These are phyloP conservation scores for Carassius carassius DNA, from an alignment of 2,113 vertebrate genomes.

Conservation along the genomic window DNA sequence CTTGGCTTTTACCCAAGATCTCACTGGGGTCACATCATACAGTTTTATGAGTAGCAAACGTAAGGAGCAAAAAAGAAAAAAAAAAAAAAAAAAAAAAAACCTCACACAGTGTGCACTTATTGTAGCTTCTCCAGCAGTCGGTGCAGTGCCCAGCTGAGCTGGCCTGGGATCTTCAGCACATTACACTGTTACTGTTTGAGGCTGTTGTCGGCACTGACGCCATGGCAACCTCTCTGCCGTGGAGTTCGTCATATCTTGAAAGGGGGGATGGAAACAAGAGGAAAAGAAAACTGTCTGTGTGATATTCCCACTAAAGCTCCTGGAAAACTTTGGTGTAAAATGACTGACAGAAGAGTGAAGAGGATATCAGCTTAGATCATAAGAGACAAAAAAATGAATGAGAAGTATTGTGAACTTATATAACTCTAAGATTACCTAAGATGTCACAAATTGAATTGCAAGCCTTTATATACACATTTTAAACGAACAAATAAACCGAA, in stretches of 20 bases:
- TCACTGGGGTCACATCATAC: background rate
- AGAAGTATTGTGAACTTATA: constrained; percentile 26
- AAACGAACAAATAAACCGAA: no score
- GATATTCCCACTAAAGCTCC: constrained; percentile 46
- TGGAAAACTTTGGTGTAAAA: constrained; percentile 45
- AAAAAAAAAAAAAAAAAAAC: no score
- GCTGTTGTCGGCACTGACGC: constrained; percentile 63
- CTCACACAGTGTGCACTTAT: background rate
- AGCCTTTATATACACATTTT: background rate
- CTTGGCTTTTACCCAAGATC: background rate
- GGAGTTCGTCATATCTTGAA: constrained; percentile 60
- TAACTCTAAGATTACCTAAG: background rate
- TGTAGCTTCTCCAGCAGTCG: constrained; percentile 25
- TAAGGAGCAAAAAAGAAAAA: no score
- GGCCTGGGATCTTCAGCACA: constrained; percentile 41
- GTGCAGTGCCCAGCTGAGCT: constrained; percentile 40
- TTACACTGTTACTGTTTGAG: constrained; percentile 63
- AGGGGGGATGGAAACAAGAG: constrained; percentile 53
- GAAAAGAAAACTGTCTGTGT: constrained; percentile 9
- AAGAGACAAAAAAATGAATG: background rate
- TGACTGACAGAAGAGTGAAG: constrained; percentile 33
- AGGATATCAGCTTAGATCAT: constrained; percentile 22
- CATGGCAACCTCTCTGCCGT: constrained; percentile 62
- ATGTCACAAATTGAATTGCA: background rate
- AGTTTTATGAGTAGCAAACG: background rate